Base-by-base conservation (phyloP, 1,140 invertebrate genomes). In the Monomorium pharaonis region DNA sequence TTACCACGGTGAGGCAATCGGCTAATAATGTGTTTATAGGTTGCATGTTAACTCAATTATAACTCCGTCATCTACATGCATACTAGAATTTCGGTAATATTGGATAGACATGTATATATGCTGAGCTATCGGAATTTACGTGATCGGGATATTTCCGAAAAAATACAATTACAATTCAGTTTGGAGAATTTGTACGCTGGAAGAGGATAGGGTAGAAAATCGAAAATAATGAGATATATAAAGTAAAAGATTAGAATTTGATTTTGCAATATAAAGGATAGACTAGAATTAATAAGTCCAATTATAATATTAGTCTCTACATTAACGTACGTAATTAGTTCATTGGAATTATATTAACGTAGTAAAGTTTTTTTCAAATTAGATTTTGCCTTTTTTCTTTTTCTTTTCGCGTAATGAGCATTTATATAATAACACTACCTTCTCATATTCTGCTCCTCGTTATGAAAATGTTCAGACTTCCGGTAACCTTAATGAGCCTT, bases 21-120 rank as follows among this genome's bases (percentile, higher is more conserved):
- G 63, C 54, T 88, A 88, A 88, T 88, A 86, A 88, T 30, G 30
- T n/a, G 69, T 75, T 86, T 51, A 60, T 33, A 67, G 67, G 44
- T 44, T 37, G 42, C n/a, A 63, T 77, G 24, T 47, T 56, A 37
- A 56, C 18, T n/a, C 10, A 44, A 47, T 58, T 58, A 42, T 24
- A 56, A 42, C 6, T 74, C n/a, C 1, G 18, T 49, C 42, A 77
- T 44, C 12, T 24, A 44, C 37, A 44, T 42, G 16, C 37, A 37
- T 3, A 9, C 24, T 49, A 51, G n/a, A 78, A 51, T 65, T 49
- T 27, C 27, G n/a, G 12, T 24, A 27, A 33, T 37, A 33, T 63
- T 21, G 12, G 7, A 49, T 49, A 65, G 12, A 3, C 10, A 3
- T 37, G 5, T n/a, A 18, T 16, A 21, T 27, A 21, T 14, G 9